phyloP scores from a whole-genome alignment of 2,888 invertebrate genomes.

The Morpho helenor region DNA sequence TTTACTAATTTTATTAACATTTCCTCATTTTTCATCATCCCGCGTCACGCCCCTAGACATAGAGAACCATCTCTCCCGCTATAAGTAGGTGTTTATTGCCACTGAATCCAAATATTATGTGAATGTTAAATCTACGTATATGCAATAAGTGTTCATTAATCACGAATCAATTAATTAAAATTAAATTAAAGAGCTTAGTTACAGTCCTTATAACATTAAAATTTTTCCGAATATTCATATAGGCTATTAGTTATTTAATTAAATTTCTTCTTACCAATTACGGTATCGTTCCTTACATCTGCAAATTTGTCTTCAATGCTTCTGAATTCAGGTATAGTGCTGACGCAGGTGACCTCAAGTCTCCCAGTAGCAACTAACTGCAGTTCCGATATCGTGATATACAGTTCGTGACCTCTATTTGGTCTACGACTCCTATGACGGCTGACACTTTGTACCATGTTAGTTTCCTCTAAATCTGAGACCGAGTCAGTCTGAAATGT shows the following conservation, averaged over 20 bases:
- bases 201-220: too few species aligned
- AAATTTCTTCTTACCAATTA: conserved; percentile 74
- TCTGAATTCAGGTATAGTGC: conserved; percentile 88
- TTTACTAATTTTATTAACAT: too few species aligned
- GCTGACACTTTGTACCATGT: conserved; percentile 47
- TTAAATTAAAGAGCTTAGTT: too few species aligned
- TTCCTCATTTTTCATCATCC: too few species aligned
- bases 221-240: too few species aligned
- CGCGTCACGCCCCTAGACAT: too few species aligned
- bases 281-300: conserved; percentile 84
- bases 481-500: conserved; percentile 28
- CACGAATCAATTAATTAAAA: too few species aligned
- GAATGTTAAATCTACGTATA: too few species aligned
- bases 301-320: conserved; percentile 86
- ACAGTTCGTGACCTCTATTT: conserved; percentile 80
- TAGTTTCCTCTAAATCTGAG: conserved; percentile 43
- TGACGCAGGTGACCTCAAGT: conserved; percentile 86
- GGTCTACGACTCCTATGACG: conserved; percentile 65
- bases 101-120: too few species aligned
- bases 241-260: background rate
- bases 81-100: too few species aligned
- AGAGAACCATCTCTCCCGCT: too few species aligned
- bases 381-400: conserved; percentile 85
- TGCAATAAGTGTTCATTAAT: too few species aligned
- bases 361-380: conserved; percentile 84